Conservation (phyloP, 2,797 vertebrate species). For the Melanotaenia parkinsoni region DNA sequence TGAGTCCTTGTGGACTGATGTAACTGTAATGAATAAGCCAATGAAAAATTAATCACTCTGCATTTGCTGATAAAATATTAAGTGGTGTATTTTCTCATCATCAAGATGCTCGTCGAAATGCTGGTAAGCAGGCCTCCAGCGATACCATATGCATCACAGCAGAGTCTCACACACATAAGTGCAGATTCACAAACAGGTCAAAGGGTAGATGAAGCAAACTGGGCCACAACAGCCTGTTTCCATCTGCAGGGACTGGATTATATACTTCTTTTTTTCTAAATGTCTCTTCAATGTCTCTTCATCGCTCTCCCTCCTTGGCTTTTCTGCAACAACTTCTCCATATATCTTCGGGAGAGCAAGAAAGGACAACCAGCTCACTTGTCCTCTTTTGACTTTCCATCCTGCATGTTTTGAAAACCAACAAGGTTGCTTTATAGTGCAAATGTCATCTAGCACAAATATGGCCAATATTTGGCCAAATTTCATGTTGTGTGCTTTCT, state of each 20-base stretch:
- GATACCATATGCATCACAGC: conserved; percentile 11
- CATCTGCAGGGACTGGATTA: conserved; percentile 62
- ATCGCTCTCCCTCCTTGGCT: conserved; percentile 8
- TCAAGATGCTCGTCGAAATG: conserved; percentile 20
- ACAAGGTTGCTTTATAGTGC: not conserved
- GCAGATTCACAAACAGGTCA: conserved; percentile 53
- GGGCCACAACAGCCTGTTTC: conserved; percentile 63
- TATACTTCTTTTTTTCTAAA: conserved; percentile 12
- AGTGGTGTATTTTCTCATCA: conserved; percentile 36
- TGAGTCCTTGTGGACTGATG: conserved; percentile 23
- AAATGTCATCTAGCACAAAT: not conserved
- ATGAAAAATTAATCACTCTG: conserved; percentile 60
- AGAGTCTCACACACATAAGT: conserved; percentile 9
- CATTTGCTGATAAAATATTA: conserved; percentile 47
- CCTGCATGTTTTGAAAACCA: not conserved
- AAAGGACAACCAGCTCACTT: conserved; percentile 19
- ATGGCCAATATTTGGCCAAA: not conserved
- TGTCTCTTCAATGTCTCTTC: conserved; percentile 15
- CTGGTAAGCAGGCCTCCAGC: conserved; percentile 15
- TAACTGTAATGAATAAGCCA: conserved; percentile 48
- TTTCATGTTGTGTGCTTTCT: conserved; percentile 1
- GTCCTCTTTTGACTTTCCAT: conserved; percentile 11
- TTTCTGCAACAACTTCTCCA: conserved; percentile 12
- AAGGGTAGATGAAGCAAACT: conserved; percentile 62
- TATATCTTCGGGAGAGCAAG: conserved; percentile 14